Base-by-base conservation (phyloP, 2,797 vertebrate genomes). In the Acrocephalus scirpaceus region DNA sequence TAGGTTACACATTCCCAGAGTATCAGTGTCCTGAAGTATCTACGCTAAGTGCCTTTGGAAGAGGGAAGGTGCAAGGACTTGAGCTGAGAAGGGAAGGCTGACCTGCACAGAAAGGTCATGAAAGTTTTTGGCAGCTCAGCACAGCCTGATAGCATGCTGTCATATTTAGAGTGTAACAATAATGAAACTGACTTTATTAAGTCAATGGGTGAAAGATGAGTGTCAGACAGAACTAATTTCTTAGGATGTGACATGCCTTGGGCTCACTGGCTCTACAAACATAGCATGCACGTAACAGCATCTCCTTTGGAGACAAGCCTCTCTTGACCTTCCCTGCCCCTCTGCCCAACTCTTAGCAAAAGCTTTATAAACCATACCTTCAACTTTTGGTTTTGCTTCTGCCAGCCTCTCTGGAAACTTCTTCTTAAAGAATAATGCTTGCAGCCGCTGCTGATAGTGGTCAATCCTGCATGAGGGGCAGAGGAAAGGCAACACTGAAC, bases 341-440 rank as follows among this genome's bases (percentile, higher is more conserved):
- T 85, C 38, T 64, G 26, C 8, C 17, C 23, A 84, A 13, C 38
- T n/a, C 51, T 21, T 25, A 62, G 42, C 18, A 50, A 90, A 89
- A 71, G 26, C 8, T 54, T 60, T 85, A 73, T 62, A 88, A 74
- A 69, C 9, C 73, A 67, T 98, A 99, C 99, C 99, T 99, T 99
- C 99, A 67, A 99, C 99, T 95, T 99, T 99, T 7, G 99, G 99
- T 95, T 99, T 99, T 91, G 98, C 98, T 98, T 99, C 99, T 26
- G 98, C 98, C 18, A 99, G 97, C 47, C 99, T 98, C 96, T 99
- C 99, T 45, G 99, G 99, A 96, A 99, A 99, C 97, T 99, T 99
- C 98, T 99, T 99, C 98, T 99, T 99, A 88, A 99, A 99, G 98
- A 99, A 99, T 47, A 99, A 98, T 42, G 99, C 99, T 96, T 99